These are phyloP conservation scores for Cercopithecus petaurista DNA, from an alignment of 2,797 vertebrate species.

Conservation along the genomic window DNA sequence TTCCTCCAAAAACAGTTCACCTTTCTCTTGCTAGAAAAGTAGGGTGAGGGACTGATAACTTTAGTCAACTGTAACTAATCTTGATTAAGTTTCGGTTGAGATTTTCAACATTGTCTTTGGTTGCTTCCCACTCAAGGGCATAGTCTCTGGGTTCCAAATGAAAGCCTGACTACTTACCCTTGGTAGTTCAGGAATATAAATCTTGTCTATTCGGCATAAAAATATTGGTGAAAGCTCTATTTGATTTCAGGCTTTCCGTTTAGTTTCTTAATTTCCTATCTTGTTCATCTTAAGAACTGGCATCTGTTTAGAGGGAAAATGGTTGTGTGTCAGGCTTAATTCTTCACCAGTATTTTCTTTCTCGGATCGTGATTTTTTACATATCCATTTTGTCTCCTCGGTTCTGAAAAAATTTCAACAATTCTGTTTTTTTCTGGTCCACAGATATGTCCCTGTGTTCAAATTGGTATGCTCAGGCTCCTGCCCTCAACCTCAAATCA, in stretches of 20 bases:
- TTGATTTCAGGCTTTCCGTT: not conserved
- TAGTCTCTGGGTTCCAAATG: not conserved
- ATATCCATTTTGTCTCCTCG: not conserved
- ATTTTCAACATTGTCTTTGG: not conserved
- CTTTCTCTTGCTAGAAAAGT: not conserved
- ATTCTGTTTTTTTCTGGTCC: not conserved
- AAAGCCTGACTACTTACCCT: not conserved
- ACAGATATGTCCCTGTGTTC: not conserved
- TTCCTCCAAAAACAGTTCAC: not conserved
- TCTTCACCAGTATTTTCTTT: not conserved
- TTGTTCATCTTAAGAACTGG: not conserved
- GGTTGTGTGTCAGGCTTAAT: not conserved
- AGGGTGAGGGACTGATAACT: not conserved
- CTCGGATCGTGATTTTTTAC: not conserved
- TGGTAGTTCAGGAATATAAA: not conserved
- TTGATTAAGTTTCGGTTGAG: not conserved
- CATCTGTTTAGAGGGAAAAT: not conserved
- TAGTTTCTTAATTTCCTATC: not conserved
- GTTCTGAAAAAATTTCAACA: not conserved
- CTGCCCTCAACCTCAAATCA: not conserved
- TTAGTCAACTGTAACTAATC: not conserved
- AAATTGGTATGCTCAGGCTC: not conserved
- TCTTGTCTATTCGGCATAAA: not conserved
- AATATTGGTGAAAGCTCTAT: not conserved
- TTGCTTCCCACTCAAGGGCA: not conserved